Evolutionary conservation across 2,888 invertebrate genomes (phyloP).

Genomic region (Cotesia congregata): DNA sequence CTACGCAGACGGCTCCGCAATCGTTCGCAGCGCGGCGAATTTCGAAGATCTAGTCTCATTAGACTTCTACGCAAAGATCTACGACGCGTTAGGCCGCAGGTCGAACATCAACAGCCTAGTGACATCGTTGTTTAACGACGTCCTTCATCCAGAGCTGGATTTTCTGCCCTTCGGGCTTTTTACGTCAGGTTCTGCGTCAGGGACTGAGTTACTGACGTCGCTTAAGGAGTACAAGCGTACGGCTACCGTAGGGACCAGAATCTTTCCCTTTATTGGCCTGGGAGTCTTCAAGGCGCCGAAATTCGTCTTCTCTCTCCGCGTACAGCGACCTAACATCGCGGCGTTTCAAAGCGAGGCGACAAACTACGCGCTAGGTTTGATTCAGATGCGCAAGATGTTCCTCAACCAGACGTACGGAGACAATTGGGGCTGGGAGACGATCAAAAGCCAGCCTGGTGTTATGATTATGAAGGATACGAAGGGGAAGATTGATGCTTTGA

Average conservation of each 20-base stretch:
- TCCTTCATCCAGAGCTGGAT: neutral
- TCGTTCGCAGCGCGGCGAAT: too few relatives aligned
- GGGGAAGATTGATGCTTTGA: too few relatives aligned
- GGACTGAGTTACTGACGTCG: too few relatives aligned
- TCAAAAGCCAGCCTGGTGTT: too few relatives aligned
- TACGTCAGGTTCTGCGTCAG: neutral
- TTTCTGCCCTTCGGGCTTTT: neutral
- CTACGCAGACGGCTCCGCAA: too few relatives aligned
- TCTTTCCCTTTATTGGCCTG: neutral
- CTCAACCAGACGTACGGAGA: neutral
- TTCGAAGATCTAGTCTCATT: too few relatives aligned
- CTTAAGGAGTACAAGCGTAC: too few relatives aligned
- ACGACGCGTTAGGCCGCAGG: neutral
- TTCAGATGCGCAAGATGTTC: neutral
- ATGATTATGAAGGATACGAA: too few relatives aligned
- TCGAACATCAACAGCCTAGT: neutral
- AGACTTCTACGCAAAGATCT: neutral
- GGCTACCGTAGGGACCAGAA: neutral
- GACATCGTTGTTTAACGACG: neutral
- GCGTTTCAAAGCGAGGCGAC: neutral
- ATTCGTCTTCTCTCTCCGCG: neutral
- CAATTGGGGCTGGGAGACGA: too few relatives aligned
- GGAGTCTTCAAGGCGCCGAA: neutral
- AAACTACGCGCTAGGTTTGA: neutral
- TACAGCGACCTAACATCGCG: neutral